Conservation (phyloP, 2,113 vertebrate genomes). For the Microtus richardsoni region DNA sequence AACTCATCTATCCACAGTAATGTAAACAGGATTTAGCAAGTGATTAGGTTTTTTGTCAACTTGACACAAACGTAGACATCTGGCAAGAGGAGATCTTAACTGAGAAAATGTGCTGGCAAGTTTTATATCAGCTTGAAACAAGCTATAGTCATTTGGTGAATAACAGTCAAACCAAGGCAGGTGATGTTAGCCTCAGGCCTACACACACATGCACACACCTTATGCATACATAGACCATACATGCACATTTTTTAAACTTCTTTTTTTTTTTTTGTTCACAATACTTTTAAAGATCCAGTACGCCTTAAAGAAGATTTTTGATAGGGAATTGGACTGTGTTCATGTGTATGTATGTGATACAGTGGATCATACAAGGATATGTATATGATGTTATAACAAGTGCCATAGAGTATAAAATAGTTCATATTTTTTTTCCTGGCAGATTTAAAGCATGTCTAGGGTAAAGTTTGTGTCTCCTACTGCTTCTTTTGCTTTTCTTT, state of each 20-base stretch:
- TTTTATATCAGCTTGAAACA: conserved; percentile 7
- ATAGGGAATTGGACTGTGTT: neutral
- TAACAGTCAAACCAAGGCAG: neutral
- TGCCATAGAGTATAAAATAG: neutral
- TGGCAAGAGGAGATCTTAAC: conserved; percentile 34
- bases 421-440: neutral
- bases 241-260: neutral
- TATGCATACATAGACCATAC: neutral
- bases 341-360: too few species aligned
- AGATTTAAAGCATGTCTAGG: conserved; percentile 40
- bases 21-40: conserved; percentile 13
- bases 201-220: neutral
- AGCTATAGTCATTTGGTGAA: neutral
- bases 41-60: neutral
- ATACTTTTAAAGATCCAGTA: conserved; percentile 29
- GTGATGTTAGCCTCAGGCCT: neutral
- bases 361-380: too few species aligned
- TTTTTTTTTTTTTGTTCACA: neutral
- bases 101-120: neutral
- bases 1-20: neutral
- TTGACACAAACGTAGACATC: neutral
- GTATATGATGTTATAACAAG: conserved; percentile 5
- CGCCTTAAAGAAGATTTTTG: conserved; percentile 22
- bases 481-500: conserved; percentile 41
- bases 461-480: conserved; percentile 24